phyloP scores from a whole-genome alignment of 2,888 invertebrate species.

The Torymus auratus region DNA sequence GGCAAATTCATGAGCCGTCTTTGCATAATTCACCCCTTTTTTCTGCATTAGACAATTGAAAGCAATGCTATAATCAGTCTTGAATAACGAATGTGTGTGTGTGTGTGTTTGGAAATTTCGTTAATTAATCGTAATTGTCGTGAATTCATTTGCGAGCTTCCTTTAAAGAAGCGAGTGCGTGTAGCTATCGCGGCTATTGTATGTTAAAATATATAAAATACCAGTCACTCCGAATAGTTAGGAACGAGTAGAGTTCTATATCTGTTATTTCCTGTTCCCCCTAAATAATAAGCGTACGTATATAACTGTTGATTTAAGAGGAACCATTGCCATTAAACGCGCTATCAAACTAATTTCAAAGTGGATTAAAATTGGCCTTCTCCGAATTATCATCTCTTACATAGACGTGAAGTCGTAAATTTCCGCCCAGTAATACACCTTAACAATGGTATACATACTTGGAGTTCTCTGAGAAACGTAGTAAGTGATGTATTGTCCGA shows the following conservation, averaged over 20 bases:
- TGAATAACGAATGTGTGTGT: not conserved
- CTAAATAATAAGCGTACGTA: not conserved
- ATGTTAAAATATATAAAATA: slow-evolving; percentile 22
- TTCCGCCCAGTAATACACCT: too few species aligned
- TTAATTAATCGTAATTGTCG: slow-evolving; percentile 12
- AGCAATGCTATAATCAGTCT: slow-evolving; percentile 20
- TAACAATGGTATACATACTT: too few species aligned
- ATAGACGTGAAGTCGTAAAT: too few species aligned
- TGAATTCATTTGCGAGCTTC: slow-evolving; percentile 1
- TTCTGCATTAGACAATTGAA: slow-evolving; percentile 23
- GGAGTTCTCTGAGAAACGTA: too few species aligned
- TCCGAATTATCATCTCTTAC: not conserved
- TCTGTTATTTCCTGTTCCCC: not conserved
- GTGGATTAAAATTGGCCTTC: slow-evolving; percentile 1
- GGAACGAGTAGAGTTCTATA: slow-evolving; percentile 20
- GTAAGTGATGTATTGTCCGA: too few species aligned
- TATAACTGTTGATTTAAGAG: not conserved
- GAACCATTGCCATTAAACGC: not conserved
- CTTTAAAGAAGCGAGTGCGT: not conserved
- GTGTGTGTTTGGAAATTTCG: not conserved
- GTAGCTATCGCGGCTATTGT: slow-evolving; percentile 18
- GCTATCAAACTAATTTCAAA: slow-evolving; percentile 2
- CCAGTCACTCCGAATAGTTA: slow-evolving; percentile 27
- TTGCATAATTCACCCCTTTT: slow-evolving; percentile 7
- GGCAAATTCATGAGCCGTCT: not conserved